Evolutionary conservation across 2,888 invertebrate genomes (phyloP), one percentile per base, ranked within the genome.

Genomic region (Pasiphila rectangulata): DNA sequence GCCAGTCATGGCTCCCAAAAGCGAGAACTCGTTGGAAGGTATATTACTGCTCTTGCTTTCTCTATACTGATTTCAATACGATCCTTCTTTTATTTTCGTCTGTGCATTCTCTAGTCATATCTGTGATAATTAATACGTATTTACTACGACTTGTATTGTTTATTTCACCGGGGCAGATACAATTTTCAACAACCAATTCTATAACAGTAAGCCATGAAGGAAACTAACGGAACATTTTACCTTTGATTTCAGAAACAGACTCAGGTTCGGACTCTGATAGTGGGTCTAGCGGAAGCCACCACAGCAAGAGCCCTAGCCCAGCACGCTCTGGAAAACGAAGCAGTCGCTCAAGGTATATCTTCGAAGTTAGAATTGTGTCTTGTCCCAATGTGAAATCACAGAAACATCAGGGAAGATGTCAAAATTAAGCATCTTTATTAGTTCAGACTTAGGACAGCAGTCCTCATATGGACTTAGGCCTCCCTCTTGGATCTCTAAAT

Each of bases 191-290:
- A 2, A 25, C 25, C 10, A 25, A 12, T 4, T 12, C 12, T n/a
- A n/a, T n/a, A n/a, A n/a, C n/a, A n/a, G n/a, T n/a, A n/a, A n/a
- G n/a, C n/a, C n/a, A n/a, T n/a, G n/a, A n/a, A n/a, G n/a, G n/a
- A 25, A 27, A 27, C 3, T 27, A 27, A 13, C 7, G 2, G 2
- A 10, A 30, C 3, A 30, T 16, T n/a, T n/a, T n/a, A n/a, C n/a
- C n/a, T n/a, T n/a, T n/a, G n/a, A 45, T 44, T 70, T 29, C 57
- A 87, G 85, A 83, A 35, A 80, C 84, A 21, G 89, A 89, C 49
- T 87, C 88, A 0, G 88, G 88, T 0, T 85, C 88, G 0, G 89
- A 89, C 51, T 89, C 89, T 1, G 89, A 89, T 24, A 88, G 87
- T 59, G 86, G 69, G 0, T 87, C 88, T 0, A 88, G 87, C 64